Evolutionary conservation across 2,797 vertebrate genomes (phyloP).

Genomic region (Bovichtus diacanthus): DNA sequence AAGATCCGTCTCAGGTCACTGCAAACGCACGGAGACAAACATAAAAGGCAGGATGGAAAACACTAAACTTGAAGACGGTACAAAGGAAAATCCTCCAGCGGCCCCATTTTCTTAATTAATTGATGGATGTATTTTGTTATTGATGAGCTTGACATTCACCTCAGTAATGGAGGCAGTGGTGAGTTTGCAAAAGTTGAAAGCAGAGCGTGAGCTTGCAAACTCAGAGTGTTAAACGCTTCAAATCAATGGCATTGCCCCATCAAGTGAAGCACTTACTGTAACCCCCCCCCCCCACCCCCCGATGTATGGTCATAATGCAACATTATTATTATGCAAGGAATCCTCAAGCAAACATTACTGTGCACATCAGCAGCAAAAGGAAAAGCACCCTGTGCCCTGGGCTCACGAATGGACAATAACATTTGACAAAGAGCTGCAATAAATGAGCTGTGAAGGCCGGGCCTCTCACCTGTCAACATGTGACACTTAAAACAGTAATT

Average conservation of each 20-base stretch:
- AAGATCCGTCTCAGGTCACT: constrained; percentile 51
- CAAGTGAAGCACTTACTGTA: constrained; percentile 44
- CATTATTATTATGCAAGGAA: constrained; percentile 33
- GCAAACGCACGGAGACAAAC: constrained; percentile 26
- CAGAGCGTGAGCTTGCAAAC: constrained; percentile 11
- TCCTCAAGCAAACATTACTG: constrained; percentile 32
- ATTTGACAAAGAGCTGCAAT: constrained; percentile 69
- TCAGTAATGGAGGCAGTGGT: constrained; percentile 61
- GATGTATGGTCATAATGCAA: constrained; percentile 11
- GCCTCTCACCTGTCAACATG: constrained; percentile 80
- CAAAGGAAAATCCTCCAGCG: constrained; percentile 22
- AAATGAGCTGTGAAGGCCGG: constrained; percentile 80
- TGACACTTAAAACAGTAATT: constrained; percentile 79
- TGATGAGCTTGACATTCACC: constrained; percentile 69
- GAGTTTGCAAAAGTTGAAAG: constrained; percentile 65
- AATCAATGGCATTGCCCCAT: constrained; percentile 59
- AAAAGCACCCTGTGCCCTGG: constrained; percentile 2
- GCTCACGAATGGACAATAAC: constrained; percentile 56
- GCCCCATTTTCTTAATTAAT: constrained; percentile 39
- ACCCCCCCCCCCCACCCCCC: not conserved
- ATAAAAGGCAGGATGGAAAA: not conserved
- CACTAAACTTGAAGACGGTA: constrained; percentile 22
- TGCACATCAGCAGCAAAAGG: constrained; percentile 16
- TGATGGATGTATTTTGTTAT: constrained; percentile 51
- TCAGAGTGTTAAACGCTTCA: constrained; percentile 32